A percentile compares a stretch with the other conserved stretches of the same genome.
Conservation (phyloP, 2,888 invertebrate genomes). For the Ectemnius cavifrons region DNA sequence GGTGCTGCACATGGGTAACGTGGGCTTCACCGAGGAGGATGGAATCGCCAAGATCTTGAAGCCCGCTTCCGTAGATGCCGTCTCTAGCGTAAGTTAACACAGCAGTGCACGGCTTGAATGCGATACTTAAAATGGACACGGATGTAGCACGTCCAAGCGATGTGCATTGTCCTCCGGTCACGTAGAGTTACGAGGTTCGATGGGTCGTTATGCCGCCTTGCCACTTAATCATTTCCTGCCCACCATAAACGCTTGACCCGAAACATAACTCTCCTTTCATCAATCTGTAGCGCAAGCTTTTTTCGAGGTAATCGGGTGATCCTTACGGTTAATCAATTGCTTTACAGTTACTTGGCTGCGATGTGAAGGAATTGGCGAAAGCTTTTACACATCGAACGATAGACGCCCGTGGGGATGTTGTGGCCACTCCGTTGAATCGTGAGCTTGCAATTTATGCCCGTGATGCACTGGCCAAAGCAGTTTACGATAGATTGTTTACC, state of each 20-base stretch:
- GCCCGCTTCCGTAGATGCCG: slow-evolving; percentile 82
- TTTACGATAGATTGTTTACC: slow-evolving; percentile 93
- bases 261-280: too few relatives aligned
- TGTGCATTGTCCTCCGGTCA: too few relatives aligned
- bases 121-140: too few relatives aligned
- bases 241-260: too few relatives aligned
- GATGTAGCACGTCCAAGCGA: too few relatives aligned
- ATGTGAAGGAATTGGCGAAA: slow-evolving; percentile 82
- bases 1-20: slow-evolving; percentile 91
- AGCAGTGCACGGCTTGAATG: not conserved
- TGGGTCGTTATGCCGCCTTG: too few relatives aligned
- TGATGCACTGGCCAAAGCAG: slow-evolving; percentile 93
- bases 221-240: too few relatives aligned
- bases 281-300: too few relatives aligned
- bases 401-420: slow-evolving; percentile 90
- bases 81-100: slow-evolving; percentile 82
- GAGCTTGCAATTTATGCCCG: slow-evolving; percentile 92
- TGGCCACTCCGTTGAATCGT: slow-evolving; percentile 88
- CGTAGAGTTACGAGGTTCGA: too few relatives aligned
- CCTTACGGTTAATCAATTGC: not conserved
- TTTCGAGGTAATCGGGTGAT: not conserved
- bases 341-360: slow-evolving; percentile 86
- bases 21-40: slow-evolving; percentile 88
- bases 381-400: slow-evolving; percentile 92
- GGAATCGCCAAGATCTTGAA: slow-evolving; percentile 85